Evolutionary conservation across 2,113 vertebrate genomes (phyloP).

Genomic region (Thymallus thymallus): DNA sequence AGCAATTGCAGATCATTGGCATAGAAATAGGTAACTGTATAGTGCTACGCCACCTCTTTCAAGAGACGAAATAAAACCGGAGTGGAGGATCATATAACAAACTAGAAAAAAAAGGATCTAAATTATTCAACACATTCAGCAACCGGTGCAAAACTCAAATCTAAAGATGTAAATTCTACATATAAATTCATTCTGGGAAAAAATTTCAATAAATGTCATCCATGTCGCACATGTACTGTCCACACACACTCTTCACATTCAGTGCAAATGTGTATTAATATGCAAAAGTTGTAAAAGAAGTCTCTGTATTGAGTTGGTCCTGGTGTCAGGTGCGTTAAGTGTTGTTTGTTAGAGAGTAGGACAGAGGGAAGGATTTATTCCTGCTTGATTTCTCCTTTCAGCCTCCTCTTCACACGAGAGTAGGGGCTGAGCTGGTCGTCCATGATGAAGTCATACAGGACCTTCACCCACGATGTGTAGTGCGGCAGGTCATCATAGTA

Average conservation of each 20-base stretch:
- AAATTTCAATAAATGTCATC: too few relatives aligned
- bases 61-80: too few relatives aligned
- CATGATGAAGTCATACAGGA: conserved; percentile 95
- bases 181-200: not conserved
- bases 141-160: not conserved
- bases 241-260: not conserved
- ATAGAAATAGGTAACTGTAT: not conserved
- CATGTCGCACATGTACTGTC: too few relatives aligned
- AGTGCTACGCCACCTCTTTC: too few relatives aligned
- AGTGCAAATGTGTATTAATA: conserved; percentile 19
- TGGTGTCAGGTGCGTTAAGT: not conserved
- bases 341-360: not conserved
- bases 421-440: conserved; percentile 92
- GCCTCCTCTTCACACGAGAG: conserved; percentile 89
- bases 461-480: conserved; percentile 91
- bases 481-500: conserved; percentile 91
- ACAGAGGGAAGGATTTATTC: conserved; percentile 67
- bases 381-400: conserved; percentile 82
- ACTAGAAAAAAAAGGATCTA: not conserved
- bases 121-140: not conserved
- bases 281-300: conserved; percentile 20
- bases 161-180: not conserved
- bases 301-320: not conserved
- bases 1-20: too few relatives aligned
- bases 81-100: not conserved